Evolutionary conservation across 2,888 invertebrate species (phyloP).

Genomic region (Trimorus sp.): DNA sequence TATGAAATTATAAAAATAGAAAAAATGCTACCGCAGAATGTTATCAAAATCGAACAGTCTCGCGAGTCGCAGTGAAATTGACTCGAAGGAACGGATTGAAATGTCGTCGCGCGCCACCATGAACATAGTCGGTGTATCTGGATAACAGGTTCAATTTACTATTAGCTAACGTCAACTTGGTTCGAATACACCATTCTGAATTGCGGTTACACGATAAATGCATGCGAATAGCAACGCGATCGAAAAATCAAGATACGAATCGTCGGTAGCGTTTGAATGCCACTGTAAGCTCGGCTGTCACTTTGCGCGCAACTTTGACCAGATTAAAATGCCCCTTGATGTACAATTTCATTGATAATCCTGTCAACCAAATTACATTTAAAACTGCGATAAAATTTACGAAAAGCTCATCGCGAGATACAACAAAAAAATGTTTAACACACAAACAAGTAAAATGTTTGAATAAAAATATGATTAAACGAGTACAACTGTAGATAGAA

Average conservation of each 20-base stretch:
- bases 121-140: conserved; percentile 40
- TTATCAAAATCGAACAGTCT: conserved; percentile 37
- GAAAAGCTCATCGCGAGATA: no score
- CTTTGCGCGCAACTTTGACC: conserved; percentile 23
- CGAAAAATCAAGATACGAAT: conserved; percentile 55
- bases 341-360: no score
- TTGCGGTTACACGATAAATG: conserved; percentile 61
- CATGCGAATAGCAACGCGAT: conserved; percentile 56
- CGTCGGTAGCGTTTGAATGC: conserved; percentile 48
- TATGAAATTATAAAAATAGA: conserved; percentile 52
- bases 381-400: no score
- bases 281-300: conserved; percentile 57
- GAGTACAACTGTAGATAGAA: no score
- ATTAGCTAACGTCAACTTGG: conserved; percentile 53
- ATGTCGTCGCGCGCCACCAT: conserved; percentile 34
- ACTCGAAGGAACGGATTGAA: conserved; percentile 5
- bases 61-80: background rate
- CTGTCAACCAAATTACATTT: no score
- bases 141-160: conserved; percentile 48
- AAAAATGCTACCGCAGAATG: conserved; percentile 40
- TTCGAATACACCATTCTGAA: conserved; percentile 49
- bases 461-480: no score
- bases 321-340: no score
- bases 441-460: no score
- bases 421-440: no score